phyloP scores from a whole-genome alignment of 2,797 vertebrate genomes.

The Champsocephalus esox region DNA sequence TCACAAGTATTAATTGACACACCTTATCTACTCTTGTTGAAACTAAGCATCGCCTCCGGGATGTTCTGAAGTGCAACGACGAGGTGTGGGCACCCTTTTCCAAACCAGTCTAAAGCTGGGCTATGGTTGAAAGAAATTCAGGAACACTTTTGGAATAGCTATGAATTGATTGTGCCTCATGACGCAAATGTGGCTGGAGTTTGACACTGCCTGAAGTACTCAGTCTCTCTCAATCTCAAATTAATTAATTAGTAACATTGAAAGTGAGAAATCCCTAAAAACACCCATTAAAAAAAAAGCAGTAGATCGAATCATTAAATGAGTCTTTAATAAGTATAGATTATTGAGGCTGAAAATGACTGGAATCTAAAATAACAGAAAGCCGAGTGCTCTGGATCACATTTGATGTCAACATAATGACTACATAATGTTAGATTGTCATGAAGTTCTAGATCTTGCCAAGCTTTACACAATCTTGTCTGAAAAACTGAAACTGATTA shows the following conservation, averaged over 20 bases:
- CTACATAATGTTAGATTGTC: background rate
- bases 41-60: conserved; percentile 56
- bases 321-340: conserved; percentile 10
- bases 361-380: conserved; percentile 17
- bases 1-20: conserved; percentile 77
- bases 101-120: conserved; percentile 36
- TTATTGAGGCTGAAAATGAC: conserved; percentile 25
- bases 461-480: conserved; percentile 17
- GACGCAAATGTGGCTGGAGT: conserved; percentile 2
- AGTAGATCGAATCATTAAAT: conserved; percentile 5
- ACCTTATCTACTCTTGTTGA: conserved; percentile 65
- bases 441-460: background rate
- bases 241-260: conserved; percentile 1
- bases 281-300: background rate
- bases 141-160: conserved; percentile 1
- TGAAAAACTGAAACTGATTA: conserved; percentile 3
- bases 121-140: conserved; percentile 33
- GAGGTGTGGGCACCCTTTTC: conserved; percentile 62
- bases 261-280: conserved; percentile 7
- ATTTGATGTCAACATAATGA: conserved; percentile 8
- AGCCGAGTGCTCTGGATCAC: background rate
- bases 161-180: conserved; percentile 26
- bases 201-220: conserved; percentile 9
- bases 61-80: conserved; percentile 63
- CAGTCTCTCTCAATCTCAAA: background rate